phyloP scores from a whole-genome alignment of 2,888 invertebrate genomes.

The Cordilura impudica region DNA sequence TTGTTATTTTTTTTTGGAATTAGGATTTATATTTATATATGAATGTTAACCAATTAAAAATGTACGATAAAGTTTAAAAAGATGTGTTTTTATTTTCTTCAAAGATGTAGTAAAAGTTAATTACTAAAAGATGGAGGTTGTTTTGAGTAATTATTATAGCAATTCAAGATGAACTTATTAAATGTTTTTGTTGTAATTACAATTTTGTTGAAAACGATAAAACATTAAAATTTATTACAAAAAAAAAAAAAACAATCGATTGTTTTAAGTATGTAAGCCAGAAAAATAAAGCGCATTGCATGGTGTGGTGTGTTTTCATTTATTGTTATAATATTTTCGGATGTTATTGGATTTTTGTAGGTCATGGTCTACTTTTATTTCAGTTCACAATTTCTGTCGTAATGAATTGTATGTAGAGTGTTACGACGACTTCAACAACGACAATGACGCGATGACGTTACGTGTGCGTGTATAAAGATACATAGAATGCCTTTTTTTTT shows the following conservation, averaged over 20 bases:
- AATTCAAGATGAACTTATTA: not conserved
- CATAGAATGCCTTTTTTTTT: not conserved
- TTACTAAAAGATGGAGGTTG: not conserved
- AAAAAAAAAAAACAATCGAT: constrained; percentile 33
- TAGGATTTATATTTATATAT: not conserved
- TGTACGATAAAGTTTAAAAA: not conserved
- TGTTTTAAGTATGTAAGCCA: constrained; percentile 4
- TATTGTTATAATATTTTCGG: constrained; percentile 58
- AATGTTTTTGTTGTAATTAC: not conserved
- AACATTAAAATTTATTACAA: constrained; percentile 31
- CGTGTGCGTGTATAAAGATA: constrained; percentile 37
- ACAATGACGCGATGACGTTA: constrained; percentile 4
- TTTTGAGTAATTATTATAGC: not conserved
- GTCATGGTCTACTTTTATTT: constrained; percentile 63
- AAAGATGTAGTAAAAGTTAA: not conserved
- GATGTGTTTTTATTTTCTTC: not conserved
- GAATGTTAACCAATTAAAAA: not conserved
- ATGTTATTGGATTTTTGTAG: constrained; percentile 62
- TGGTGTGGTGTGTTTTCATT: constrained; percentile 39
- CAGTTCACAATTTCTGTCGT: constrained; percentile 61
- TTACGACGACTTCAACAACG: constrained; percentile 4
- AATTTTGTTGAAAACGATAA: not conserved
- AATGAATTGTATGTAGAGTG: constrained; percentile 42
- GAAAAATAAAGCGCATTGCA: no score
- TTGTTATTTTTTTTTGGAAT: no score